phyloP scores from a whole-genome alignment of 2,888 invertebrate species.

The Pardosa pseudoannulata region DNA sequence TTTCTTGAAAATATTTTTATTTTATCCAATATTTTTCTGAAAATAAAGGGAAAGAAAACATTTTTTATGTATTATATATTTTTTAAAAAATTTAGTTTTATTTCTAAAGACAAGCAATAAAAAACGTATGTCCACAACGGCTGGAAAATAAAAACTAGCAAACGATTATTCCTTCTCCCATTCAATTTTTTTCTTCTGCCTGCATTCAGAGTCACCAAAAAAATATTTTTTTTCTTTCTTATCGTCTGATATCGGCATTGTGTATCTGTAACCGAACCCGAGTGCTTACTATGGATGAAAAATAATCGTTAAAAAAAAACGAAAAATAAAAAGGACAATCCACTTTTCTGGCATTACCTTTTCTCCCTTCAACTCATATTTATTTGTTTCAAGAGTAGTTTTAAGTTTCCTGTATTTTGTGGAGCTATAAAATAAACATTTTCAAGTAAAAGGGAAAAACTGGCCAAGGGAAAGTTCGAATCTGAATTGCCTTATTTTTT shows the following conservation, averaged over 20 bases:
- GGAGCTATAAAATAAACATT: not conserved
- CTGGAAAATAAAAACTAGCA: not conserved
- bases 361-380: not conserved
- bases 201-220: not conserved
- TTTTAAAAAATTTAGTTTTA: too few relatives aligned
- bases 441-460: not conserved
- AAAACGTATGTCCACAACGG: constrained; percentile 7
- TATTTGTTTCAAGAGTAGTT: not conserved
- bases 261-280: not conserved
- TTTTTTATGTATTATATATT: too few relatives aligned
- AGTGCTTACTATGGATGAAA: constrained; percentile 8
- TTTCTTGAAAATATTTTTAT: not conserved
- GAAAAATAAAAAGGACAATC: not conserved
- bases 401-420: not conserved
- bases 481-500: too few relatives aligned
- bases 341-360: not conserved
- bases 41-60: too few relatives aligned
- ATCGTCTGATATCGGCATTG: not conserved
- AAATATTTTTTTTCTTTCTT: not conserved
- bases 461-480: too few relatives aligned
- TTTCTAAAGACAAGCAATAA: constrained; percentile 10
- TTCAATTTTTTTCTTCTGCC: too few relatives aligned
- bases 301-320: not conserved
- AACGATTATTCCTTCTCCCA: not conserved
- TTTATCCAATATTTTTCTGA: too few relatives aligned